Evolutionary conservation across 2,113 vertebrate genomes (phyloP).

Genomic region (Fregata magnificens): DNA sequence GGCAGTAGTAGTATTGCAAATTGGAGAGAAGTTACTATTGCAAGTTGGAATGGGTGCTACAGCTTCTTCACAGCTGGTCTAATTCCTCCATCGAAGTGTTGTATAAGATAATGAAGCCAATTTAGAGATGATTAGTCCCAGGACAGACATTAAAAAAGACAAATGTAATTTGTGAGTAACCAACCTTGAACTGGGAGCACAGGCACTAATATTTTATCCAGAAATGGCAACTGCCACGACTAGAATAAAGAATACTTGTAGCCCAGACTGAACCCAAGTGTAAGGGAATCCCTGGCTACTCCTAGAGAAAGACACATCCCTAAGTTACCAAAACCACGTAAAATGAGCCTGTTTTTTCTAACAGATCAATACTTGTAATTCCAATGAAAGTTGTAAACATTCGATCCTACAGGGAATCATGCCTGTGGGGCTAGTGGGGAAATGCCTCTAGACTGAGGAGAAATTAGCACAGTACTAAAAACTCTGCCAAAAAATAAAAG

Average conservation of each 20-base stretch:
- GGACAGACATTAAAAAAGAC: neutral
- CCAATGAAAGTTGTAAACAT: neutral
- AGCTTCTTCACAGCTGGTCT: neutral
- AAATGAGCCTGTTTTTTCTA: neutral
- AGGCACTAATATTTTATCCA: neutral
- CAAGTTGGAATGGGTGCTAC: neutral
- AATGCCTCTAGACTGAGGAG: neutral
- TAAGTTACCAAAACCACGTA: neutral
- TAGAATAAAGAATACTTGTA: neutral
- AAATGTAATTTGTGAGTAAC: neutral
- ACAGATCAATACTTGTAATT: neutral
- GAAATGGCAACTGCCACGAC: neutral
- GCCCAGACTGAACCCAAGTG: neutral
- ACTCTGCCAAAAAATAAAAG: neutral
- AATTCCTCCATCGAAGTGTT: neutral
- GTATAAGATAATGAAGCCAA: neutral
- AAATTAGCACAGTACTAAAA: neutral
- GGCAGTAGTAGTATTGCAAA: neutral
- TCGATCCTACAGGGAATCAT: neutral
- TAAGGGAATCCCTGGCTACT: neutral
- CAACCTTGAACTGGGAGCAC: neutral
- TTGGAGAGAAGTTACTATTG: neutral
- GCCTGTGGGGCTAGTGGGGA: neutral
- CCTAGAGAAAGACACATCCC: neutral
- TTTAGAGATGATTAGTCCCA: neutral